Evolutionary conservation across 1,140 invertebrate species (phyloP), one percentile per base, ranked within the genome.

Genomic region (Sweltsa coloradensis): DNA sequence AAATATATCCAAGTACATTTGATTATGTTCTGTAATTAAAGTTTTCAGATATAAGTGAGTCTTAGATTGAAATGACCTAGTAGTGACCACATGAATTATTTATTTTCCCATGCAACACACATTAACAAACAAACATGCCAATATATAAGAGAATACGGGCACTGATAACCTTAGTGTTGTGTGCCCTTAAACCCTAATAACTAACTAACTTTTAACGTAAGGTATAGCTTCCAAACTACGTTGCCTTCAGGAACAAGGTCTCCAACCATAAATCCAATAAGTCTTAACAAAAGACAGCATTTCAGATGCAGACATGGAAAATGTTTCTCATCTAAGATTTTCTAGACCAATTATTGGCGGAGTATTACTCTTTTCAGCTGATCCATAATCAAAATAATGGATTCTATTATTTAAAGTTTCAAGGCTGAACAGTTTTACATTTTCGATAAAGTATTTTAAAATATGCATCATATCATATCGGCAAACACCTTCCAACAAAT

Each of bases 301-400:
- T 48, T 60, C 57, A 18, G 55, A 49, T 7, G 58, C 53, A 22
- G 53, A 58, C 46, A 51, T 51, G 26, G 50, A 54, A 19, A 51
- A 44, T 9, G 45, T 25, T 14, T 14, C 22, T 21, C 51, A 50
- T 42, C 53, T 53, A 16, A 47, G 16, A 21, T 42, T 24, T 22
- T 34, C 24, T 25, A 2, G 25, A 1, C 19, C 47, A 24, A 37
- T 51, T n/a, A 55, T 49, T 14, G 34, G 27, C 9, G 53, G 53
- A 29, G 49, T 41, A 45, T 14, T 56, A 40, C 41, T 51, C 26
- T 55, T 37, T 7, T 45, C 27, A 22, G 25, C 39, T 31, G 45
- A n/a, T 21, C 42, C 37, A 49, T 31, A 50, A 49, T 49, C 45
- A 37, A 51, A 56, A 48, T 31, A 54, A 29, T 48, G 18, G 13